These are phyloP conservation scores for Myotis vivesi DNA, from an alignment of 2,797 vertebrate genomes.

Conservation along the genomic window DNA sequence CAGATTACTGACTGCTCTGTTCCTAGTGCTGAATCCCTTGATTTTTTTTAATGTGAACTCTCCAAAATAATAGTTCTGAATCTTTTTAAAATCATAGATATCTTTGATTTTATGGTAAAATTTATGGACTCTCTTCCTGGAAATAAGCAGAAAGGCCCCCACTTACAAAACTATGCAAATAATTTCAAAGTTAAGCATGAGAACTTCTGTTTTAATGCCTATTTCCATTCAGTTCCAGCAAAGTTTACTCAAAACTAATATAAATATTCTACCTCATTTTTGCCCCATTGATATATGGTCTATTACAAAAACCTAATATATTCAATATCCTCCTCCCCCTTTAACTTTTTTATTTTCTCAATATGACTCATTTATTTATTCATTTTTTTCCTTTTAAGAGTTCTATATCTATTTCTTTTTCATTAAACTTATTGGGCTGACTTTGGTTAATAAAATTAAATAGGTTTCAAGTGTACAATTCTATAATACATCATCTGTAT, in stretches of 20 bases:
- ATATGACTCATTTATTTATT: not conserved
- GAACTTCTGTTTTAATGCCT: not conserved
- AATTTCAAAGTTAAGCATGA: constrained; percentile 31
- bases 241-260: constrained; percentile 28
- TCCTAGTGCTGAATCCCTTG: not conserved
- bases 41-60: constrained; percentile 22
- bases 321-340: constrained; percentile 1
- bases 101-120: not conserved
- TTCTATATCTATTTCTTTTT: not conserved
- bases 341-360: not conserved
- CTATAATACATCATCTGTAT: not conserved
- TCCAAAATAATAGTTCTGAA: constrained; percentile 10
- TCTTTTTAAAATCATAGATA: not conserved
- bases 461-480: not conserved
- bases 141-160: not conserved
- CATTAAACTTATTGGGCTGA: not conserved
- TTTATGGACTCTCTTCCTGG: not conserved
- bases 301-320: not conserved
- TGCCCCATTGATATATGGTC: not conserved
- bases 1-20: not conserved
- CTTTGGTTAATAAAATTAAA: not conserved
- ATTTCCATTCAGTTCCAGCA: not conserved
- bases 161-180: constrained; percentile 8
- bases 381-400: not conserved
- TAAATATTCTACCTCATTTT: not conserved